These are phyloP conservation scores for Proctacanthus coquilletti DNA, from an alignment of 1,140 invertebrate species.

Conservation along the genomic window DNA sequence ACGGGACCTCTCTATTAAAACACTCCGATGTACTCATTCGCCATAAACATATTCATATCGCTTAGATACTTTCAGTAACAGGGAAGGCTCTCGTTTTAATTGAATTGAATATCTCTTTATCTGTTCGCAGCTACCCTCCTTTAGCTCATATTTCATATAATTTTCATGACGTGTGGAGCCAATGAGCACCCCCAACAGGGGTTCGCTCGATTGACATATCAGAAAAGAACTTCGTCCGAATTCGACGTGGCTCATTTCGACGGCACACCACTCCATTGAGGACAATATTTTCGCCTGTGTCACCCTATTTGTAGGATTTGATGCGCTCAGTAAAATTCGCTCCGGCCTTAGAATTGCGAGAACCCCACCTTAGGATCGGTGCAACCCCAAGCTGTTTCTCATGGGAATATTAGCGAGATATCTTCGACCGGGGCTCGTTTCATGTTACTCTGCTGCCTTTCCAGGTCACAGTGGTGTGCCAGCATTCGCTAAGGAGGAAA, in stretches of 20 bases:
- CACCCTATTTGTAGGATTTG: not conserved
- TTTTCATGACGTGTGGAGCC: no score
- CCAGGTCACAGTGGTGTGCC: no score
- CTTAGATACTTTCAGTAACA: not conserved
- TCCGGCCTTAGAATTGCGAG: not conserved
- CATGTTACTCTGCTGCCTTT: no score
- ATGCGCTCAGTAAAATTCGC: slow-evolving; percentile 3
- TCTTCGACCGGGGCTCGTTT: no score
- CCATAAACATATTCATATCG: not conserved
- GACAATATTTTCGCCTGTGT: not conserved
- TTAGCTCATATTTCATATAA: not conserved
- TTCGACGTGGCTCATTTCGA: slow-evolving; percentile 3
- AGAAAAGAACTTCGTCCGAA: not conserved
- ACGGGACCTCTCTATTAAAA: no score
- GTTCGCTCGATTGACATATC: no score
- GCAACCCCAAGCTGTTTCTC: not conserved
- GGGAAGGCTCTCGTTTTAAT: not conserved
- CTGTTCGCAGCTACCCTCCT: not conserved
- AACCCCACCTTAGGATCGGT: no score
- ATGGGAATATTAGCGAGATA: no score
- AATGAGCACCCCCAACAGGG: no score
- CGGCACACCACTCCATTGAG: not conserved
- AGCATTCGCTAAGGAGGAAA: no score
- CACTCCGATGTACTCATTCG: not conserved
- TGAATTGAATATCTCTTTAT: not conserved